Base-by-base conservation (phyloP, 2,113 vertebrate species). In the Aegithalos caudatus region DNA sequence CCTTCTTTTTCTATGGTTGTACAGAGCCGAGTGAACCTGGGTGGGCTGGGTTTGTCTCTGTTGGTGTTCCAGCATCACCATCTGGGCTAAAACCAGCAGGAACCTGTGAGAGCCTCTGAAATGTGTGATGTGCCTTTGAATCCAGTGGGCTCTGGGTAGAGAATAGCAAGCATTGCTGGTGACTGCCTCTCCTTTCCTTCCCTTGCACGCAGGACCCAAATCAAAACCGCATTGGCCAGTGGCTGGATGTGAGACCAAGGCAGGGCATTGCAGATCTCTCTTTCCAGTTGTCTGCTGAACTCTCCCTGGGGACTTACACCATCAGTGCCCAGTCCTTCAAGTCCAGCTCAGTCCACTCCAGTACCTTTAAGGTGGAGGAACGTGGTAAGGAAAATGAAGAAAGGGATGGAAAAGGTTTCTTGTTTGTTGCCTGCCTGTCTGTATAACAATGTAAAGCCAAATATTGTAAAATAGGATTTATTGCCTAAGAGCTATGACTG, bases 361-460 rank as follows among this genome's bases (percentile, higher is more conserved):
- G 57, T 48, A 97, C 97, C 38, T 98, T 98, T 92, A 82, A 56
- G 21, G 97, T 98, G 77, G 92, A 98, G 60, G 95, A 98, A 62
- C 79, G 2, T 0, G 97, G 97, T 98, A 97, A 94, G 97, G 57
- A 81, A 25, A 78, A 48, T 11, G 48, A 61, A 54, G 71, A 76
- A 69, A 5, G 12, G 15, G 24, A 7, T 40, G 45, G 37, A 40
- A 81, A 31, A 53, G 53, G 8, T 24, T 53, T 5, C 47, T 69
- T 54, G 6, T 62, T 70, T 83, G 27, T 56, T 50, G 22, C 35
- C 70, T 83, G 21, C 21, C 29, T 82, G 33, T 57, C 45, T 86
- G 29, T 60, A 4, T 54, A 70, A 45, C 50, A 60, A 12, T 24
- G 54, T 47, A 48, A 45, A 37, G 21, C 27, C 62, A 89, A 77